A percentile compares a stretch with the other conserved stretches of the same genome.
These are phyloP conservation scores for Spatulosminthurus flaviceps DNA, from an alignment of 2,888 invertebrate species.

Conservation along the genomic window DNA sequence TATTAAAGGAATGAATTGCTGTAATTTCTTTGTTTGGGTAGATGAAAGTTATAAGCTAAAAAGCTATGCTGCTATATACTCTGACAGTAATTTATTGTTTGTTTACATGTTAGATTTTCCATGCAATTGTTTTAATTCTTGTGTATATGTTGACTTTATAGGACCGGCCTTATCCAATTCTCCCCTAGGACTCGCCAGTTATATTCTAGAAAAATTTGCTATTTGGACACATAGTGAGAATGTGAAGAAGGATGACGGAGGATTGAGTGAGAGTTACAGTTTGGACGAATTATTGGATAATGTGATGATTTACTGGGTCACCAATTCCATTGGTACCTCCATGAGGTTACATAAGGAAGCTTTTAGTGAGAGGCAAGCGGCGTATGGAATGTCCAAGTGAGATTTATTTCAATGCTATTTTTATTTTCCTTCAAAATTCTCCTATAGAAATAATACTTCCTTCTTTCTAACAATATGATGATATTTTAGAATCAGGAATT, in stretches of 20 bases:
- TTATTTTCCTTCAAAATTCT: too few species aligned
- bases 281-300: conserved; percentile 73
- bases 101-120: not conserved
- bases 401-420: not conserved
- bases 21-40: too few species aligned
- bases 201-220: conserved; percentile 71
- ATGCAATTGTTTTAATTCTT: too few species aligned
- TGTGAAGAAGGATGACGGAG: conserved; percentile 73
- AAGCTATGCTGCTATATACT: too few species aligned
- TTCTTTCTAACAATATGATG: too few species aligned
- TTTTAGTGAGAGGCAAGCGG: conserved; percentile 46
- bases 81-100: not conserved
- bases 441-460: too few species aligned
- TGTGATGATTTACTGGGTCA: conserved; percentile 71
- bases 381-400: conserved; percentile 43
- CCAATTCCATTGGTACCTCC: conserved; percentile 67
- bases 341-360: conserved; percentile 68
- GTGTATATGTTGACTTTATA: conserved; percentile 51
- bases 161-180: conserved; percentile 69
- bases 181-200: conserved; percentile 70
- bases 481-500: too few species aligned
- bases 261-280: conserved; percentile 73
- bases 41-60: too few species aligned
- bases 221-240: conserved; percentile 71
- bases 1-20: too few species aligned